phyloP scores from a whole-genome alignment of 1,140 invertebrate genomes.

The Sarcophaga peregrina region DNA sequence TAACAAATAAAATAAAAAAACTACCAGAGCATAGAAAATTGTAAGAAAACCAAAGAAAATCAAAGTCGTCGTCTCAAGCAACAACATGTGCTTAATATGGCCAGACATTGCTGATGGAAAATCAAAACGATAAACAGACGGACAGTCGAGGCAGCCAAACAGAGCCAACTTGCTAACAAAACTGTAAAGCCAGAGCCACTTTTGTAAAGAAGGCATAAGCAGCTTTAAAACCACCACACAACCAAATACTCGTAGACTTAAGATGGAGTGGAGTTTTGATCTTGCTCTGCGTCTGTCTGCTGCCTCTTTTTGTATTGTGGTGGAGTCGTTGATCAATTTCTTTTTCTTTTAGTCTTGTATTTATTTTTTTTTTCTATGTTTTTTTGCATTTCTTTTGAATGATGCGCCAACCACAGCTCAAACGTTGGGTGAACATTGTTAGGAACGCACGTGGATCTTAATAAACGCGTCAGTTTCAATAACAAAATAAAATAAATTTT shows the following conservation, averaged over 20 bases:
- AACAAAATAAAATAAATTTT: constrained; percentile 22
- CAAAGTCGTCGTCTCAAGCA: neutral
- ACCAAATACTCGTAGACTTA: no score
- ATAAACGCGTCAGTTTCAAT: constrained; percentile 16
- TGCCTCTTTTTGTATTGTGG: constrained; percentile 9
- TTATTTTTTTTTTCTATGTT: neutral
- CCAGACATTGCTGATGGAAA: neutral
- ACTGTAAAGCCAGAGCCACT: constrained; percentile 7
- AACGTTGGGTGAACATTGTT: constrained; percentile 44
- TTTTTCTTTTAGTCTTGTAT: constrained; percentile 2
- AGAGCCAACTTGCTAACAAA: neutral
- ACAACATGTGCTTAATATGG: constrained; percentile 20
- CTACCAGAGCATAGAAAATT: constrained; percentile 34
- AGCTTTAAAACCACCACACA: neutral
- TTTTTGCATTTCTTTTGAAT: constrained; percentile 42
- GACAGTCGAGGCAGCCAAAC: neutral
- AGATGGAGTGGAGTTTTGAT: neutral
- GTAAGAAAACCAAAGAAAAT: constrained; percentile 17
- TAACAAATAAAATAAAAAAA: neutral
- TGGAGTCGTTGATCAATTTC: constrained; percentile 32
- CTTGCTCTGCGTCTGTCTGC: neutral
- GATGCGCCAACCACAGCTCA: constrained; percentile 30
- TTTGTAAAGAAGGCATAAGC: constrained; percentile 10
- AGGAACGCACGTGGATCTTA: constrained; percentile 38
- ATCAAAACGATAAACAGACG: neutral